Evolutionary conservation across 2,888 invertebrate genomes (phyloP), one percentile per base, ranked within the genome.

Genomic region (Coronaproctus castanopsis): DNA sequence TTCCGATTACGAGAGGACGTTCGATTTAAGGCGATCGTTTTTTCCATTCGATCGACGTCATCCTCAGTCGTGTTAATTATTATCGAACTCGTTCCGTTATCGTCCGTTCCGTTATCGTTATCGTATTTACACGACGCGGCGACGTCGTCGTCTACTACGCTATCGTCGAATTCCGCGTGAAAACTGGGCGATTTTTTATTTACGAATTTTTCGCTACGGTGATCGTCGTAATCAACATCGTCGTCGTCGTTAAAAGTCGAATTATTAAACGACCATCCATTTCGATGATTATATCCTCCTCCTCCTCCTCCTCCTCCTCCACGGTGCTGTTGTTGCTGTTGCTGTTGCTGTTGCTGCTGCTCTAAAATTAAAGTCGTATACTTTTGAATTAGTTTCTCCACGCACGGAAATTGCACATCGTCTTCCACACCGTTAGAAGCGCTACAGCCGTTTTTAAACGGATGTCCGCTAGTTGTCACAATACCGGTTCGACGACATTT

Each of bases 151-250:
- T 36, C 36, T 36, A 14, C 36, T 36, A 36, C 36, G 36, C 36
- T n/a, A n/a, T n/a, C n/a, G n/a, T n/a, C n/a, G n/a, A n/a, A n/a
- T n/a, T n/a, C n/a, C n/a, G n/a, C n/a, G n/a, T n/a, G n/a, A n/a
- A n/a, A n/a, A n/a, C n/a, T n/a, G n/a, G n/a, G n/a, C n/a, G n/a
- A n/a, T n/a, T n/a, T n/a, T n/a, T n/a, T n/a, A n/a, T n/a, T n/a
- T n/a, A n/a, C n/a, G n/a, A 60, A 24, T 60, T 56, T 10, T 57
- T 22, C 5, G 57, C 49, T 2, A 75, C 71, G 67, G 74, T 74
- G 63, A 72, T 14, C n/a, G 69, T 65, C 76, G 65, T 73, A 72
- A 58, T 76, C 76, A 19, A 2, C 21, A 20, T 20, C 54, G 22
- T 36, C 8, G 36, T 36, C 75, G 72, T 55, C 70, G 70, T 49